A percentile compares a stretch with the other conserved stretches of the same genome.
phyloP scores from a whole-genome alignment of 2,113 vertebrate species.

The Origma solitaria region DNA sequence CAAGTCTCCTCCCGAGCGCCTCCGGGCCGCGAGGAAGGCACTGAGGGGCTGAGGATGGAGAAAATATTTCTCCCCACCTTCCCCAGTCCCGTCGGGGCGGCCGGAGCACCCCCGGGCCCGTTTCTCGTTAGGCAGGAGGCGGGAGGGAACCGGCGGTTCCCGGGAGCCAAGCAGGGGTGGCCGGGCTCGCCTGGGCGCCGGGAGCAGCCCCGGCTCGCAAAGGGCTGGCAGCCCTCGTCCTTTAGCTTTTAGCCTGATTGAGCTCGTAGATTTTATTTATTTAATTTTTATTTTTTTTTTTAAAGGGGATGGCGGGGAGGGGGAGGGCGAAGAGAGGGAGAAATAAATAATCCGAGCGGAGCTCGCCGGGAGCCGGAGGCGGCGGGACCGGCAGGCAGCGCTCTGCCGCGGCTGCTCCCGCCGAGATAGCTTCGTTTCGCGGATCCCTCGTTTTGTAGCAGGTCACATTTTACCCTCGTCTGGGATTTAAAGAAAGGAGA shows the following conservation, averaged over 20 bases:
- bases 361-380: background rate
- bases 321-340: background rate
- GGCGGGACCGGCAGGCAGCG: background rate
- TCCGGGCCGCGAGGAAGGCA: background rate
- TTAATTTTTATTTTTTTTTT: background rate
- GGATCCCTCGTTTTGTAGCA: background rate
- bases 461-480: background rate
- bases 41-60: background rate
- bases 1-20: background rate
- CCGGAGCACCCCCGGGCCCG: background rate
- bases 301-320: background rate
- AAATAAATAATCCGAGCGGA: slow-evolving; percentile 17
- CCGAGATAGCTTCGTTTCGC: background rate
- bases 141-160: background rate
- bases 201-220: background rate
- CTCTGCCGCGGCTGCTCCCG: background rate
- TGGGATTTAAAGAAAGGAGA: background rate
- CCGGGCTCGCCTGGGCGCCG: background rate
- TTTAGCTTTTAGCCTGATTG: slow-evolving; percentile 42
- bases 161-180: background rate
- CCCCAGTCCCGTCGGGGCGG: background rate
- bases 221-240: background rate
- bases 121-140: slow-evolving; percentile 28
- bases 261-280: background rate
- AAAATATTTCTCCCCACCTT: background rate